These are phyloP conservation scores for Procambarus clarkii DNA, from an alignment of 1,140 invertebrate genomes.

Conservation along the genomic window DNA sequence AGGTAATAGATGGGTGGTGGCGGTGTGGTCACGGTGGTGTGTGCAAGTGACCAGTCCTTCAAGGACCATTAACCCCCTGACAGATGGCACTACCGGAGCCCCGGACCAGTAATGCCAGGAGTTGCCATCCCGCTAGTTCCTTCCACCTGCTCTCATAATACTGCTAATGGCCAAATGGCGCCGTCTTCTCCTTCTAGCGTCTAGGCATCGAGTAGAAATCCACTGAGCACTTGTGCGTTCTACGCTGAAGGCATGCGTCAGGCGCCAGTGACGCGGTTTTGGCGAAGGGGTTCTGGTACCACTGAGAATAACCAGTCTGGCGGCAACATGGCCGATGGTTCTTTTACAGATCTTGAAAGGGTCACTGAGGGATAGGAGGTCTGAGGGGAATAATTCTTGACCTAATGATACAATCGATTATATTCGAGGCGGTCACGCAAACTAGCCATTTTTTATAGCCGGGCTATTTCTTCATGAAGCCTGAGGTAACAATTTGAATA, in stretches of 20 bases:
- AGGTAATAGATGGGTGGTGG: slow-evolving; percentile 50
- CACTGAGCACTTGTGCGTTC: too few relatives aligned
- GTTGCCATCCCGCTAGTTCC: slow-evolving; percentile 10
- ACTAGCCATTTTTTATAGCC: slow-evolving; percentile 35
- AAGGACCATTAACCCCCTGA: slow-evolving; percentile 65
- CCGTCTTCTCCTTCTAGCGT: too few relatives aligned
- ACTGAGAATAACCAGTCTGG: slow-evolving; percentile 42
- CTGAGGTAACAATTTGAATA: not conserved
- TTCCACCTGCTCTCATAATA: slow-evolving; percentile 34
- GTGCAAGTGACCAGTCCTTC: slow-evolving; percentile 67
- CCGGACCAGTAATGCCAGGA: slow-evolving; percentile 55
- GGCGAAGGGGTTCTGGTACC: slow-evolving; percentile 34
- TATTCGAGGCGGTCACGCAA: slow-evolving; percentile 52
- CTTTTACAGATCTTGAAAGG: slow-evolving; percentile 56
- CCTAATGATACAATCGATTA: slow-evolving; percentile 55
- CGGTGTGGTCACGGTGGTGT: slow-evolving; percentile 64
- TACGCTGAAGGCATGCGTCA: not conserved
- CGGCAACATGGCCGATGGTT: slow-evolving; percentile 57
- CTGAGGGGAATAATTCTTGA: slow-evolving; percentile 56
- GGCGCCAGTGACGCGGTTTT: not conserved
- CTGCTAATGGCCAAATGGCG: not conserved
- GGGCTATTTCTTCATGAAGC: not conserved
- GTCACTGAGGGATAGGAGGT: slow-evolving; percentile 44
- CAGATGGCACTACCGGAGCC: slow-evolving; percentile 66
- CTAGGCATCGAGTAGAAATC: too few relatives aligned